These are phyloP conservation scores for Panthera tigris DNA, from an alignment of 2,113 vertebrate species.

Conservation along the genomic window DNA sequence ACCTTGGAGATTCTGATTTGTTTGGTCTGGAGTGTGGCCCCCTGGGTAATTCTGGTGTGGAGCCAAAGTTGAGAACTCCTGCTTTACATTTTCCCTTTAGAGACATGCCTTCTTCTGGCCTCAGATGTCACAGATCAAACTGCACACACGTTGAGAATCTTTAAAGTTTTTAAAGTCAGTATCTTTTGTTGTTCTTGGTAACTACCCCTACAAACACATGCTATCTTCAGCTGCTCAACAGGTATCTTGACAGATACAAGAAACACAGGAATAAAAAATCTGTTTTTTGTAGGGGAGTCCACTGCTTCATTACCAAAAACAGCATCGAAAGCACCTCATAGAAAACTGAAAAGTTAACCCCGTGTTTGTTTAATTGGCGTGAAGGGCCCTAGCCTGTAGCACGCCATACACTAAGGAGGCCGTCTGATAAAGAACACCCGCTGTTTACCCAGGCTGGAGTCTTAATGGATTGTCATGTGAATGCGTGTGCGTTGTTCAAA, in stretches of 20 bases:
- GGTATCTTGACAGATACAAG: neutral
- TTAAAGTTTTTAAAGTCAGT: neutral
- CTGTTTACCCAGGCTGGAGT: neutral
- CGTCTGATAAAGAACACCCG: neutral
- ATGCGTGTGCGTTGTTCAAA: neutral
- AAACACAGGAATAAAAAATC: neutral
- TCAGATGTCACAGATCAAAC: neutral
- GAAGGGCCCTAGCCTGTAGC: neutral
- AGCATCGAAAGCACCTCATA: neutral
- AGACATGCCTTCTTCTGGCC: neutral
- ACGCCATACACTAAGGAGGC: neutral
- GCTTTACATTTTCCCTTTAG: neutral
- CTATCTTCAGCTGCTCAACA: neutral
- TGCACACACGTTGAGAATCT: neutral
- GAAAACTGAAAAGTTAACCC: neutral
- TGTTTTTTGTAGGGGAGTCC: neutral
- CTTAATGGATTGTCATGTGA: neutral
- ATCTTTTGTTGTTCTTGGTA: neutral
- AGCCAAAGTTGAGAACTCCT: neutral
- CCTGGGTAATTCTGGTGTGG: neutral
- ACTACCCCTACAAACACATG: neutral
- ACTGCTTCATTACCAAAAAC: slow-evolving; percentile 10
- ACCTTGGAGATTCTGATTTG: neutral
- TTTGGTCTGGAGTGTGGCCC: neutral
- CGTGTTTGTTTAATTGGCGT: neutral